These are phyloP conservation scores for Cybosia mesomella DNA, from an alignment of 2,888 invertebrate genomes.

Conservation along the genomic window DNA sequence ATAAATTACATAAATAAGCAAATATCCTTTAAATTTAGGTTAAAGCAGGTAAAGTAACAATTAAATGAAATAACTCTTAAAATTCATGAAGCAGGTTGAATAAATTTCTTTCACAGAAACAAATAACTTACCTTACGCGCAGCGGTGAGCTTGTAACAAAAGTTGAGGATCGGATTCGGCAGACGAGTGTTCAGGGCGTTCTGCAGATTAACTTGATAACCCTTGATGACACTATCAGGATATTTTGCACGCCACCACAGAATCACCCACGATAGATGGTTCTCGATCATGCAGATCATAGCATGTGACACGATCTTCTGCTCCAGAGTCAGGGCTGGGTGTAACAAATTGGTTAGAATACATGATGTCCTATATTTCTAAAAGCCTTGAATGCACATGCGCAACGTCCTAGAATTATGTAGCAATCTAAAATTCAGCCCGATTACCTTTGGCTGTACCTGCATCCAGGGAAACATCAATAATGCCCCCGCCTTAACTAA, in stretches of 20 bases:
- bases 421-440: constrained; percentile 53
- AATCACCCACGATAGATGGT: constrained; percentile 96
- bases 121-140: constrained; percentile 91
- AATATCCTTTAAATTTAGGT: too few relatives aligned
- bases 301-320: constrained; percentile 96
- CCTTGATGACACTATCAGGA: constrained; percentile 95
- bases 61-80: too few relatives aligned
- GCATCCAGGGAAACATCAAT: constrained; percentile 11
- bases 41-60: too few relatives aligned
- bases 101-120: too few relatives aligned
- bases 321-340: constrained; percentile 90
- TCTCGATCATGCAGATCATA: constrained; percentile 97
- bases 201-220: constrained; percentile 96
- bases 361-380: constrained; percentile 32
- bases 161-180: constrained; percentile 95
- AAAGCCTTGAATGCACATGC: constrained; percentile 68
- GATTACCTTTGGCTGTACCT: constrained; percentile 21
- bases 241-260: constrained; percentile 97
- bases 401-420: constrained; percentile 57
- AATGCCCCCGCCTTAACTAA: neutral
- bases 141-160: constrained; percentile 95
- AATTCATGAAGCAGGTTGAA: too few relatives aligned
- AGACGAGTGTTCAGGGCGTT: constrained; percentile 95
- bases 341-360: constrained; percentile 51
- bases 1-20: too few relatives aligned